Evolutionary conservation across 2,113 vertebrate genomes (phyloP), one percentile per base, ranked within the genome.

Genomic region (Pelusios castaneus): DNA sequence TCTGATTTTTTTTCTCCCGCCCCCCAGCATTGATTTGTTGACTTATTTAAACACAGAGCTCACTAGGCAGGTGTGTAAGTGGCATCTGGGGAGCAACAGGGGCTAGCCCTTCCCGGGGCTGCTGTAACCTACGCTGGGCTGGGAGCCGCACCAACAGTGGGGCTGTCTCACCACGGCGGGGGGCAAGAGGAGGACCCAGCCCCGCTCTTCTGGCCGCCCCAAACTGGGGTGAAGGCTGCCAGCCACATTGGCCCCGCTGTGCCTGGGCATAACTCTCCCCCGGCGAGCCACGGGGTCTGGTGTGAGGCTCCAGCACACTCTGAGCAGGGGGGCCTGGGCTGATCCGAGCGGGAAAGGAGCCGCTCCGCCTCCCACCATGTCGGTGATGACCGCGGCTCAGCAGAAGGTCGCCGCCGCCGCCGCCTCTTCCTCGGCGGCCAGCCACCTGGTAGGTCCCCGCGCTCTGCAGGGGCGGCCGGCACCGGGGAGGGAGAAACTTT

Each of bases 381-480:
- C 96, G 1, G 95, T 98, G 95, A 97, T 98, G 89, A 97, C 98
- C 82, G 97, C 93, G 51, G 96, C 98, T 86, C 97, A 98, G 27
- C 88, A 98, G 54, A 98, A 97, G 95, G 96, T 98, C 75, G 96
- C 97, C 49, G 96, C 94, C 80, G 91, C 97, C 81, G 52, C 90
- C 89, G 89, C 92, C 77, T 97, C 97, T 25, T 75, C 95, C 34
- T 97, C 96, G 87, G 55, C 10, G 4, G 10, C 79, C 16, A 82
- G 94, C 0, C 3, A 58, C 13, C 92, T 85, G 89, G 91, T 93
- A 96, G 89, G 67, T 87, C 12, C 8, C 17, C 63, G n/a, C n/a
- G n/a, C n/a, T n/a, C n/a, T n/a, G n/a, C n/a, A n/a, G n/a, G n/a
- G n/a, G n/a, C n/a, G n/a, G n/a, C n/a, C n/a, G n/a, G n/a, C n/a